Evolutionary conservation across 2,113 vertebrate genomes (phyloP).

Genomic region (Cromileptes altivelis): DNA sequence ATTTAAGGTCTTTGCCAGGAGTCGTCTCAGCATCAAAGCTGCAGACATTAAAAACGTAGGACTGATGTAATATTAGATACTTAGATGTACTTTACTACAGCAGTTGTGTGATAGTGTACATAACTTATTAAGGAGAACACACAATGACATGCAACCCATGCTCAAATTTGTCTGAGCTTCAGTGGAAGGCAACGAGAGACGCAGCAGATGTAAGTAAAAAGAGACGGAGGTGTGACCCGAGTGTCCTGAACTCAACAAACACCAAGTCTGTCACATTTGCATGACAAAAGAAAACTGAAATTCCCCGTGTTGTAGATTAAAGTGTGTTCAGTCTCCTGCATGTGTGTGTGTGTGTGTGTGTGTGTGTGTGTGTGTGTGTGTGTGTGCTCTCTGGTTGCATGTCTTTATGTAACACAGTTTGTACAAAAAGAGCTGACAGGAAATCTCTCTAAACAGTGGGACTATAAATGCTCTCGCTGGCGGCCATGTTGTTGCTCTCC

Average conservation of each 20-base stretch:
- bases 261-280: neutral
- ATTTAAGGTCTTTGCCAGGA: too few relatives aligned
- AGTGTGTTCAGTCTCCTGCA: neutral
- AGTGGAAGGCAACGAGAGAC: too few relatives aligned
- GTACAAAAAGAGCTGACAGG: conserved; percentile 11
- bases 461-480: conserved; percentile 31
- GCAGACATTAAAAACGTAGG: too few relatives aligned
- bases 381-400: neutral
- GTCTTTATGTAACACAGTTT: conserved; percentile 40
- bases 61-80: too few relatives aligned
- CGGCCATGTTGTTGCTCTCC: conserved; percentile 41
- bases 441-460: conserved; percentile 17
- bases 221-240: too few relatives aligned
- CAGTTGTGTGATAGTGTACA: too few relatives aligned
- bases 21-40: too few relatives aligned
- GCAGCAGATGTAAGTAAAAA: too few relatives aligned
- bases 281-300: neutral
- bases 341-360: conserved; percentile 2
- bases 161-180: too few relatives aligned
- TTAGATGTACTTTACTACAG: too few relatives aligned
- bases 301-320: neutral
- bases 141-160: too few relatives aligned
- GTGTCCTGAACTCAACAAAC: neutral
- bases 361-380: conserved; percentile 1
- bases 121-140: too few relatives aligned